Base-by-base conservation (phyloP, 2,797 vertebrate genomes). In the Parotocinclus haroldoi region DNA sequence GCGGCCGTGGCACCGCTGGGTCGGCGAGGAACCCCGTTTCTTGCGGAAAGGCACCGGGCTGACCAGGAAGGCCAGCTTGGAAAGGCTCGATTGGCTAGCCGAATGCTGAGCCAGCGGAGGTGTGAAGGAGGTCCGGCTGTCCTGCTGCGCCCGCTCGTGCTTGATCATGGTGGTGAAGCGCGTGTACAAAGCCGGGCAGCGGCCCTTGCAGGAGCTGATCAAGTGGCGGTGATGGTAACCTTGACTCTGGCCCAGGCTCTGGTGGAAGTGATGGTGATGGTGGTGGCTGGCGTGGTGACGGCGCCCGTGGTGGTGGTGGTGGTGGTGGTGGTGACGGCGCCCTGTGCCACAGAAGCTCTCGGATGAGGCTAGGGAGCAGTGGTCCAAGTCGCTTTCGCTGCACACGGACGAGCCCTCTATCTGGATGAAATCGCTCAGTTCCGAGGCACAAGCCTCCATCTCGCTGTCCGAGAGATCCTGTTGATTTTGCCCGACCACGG, bases 1-100 rank as follows among this genome's bases (percentile, higher is more conserved):
- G 51, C 80, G 83, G 69, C 86, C 77, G 63, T 80, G 80, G 4
- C 76, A 78, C 68, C 65, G 61, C 13, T 70, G 75, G 89, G 89
- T 90, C 82, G 83, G 92, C 82, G 92, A 85, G 44, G 92, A 85
- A 74, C 84, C 90, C 86, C 94, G 97, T 93, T 98, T 98, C 84
- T 94, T 92, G 57, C 95, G 92, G 88, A 99, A 99, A 95, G 96
- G 96, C 94, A 99, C 96, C 68, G 96, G 96, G 59, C 96, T 99
- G 86, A 99, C 95, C 42, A 99, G 88, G 80, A 95, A 99, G 73
- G 96, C 96, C 80, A 99, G 89, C 82, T 99, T 99, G 71, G 96
- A 95, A 80, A 97, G 93, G 68, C 93, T 90, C 54, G 94, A 88
- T 76, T 96, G 94, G 44, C 85, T 81, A 68, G 82, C 82, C 8